Percentiles rank a stretch among this genome's conserved stretches.
These are phyloP conservation scores for Eupithecia exiguata DNA, from an alignment of 2,888 invertebrate species.

Conservation along the genomic window DNA sequence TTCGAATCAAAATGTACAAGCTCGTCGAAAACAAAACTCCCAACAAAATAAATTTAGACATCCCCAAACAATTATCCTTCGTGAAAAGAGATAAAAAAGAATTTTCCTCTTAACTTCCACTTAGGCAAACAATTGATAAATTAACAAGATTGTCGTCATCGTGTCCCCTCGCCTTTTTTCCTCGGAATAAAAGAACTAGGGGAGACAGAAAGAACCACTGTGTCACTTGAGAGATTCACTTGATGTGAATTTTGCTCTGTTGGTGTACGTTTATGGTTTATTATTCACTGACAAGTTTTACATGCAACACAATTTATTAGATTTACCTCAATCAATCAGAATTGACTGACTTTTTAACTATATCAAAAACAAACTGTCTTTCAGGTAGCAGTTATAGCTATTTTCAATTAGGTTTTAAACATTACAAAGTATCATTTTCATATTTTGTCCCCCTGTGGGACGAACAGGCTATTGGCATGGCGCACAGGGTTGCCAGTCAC, in stretches of 20 bases:
- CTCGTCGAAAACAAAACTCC: background rate
- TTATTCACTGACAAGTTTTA: background rate
- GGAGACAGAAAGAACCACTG: conserved; percentile 59
- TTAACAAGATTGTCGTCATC: conserved; percentile 74
- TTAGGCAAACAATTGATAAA: conserved; percentile 73
- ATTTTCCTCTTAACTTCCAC: conserved; percentile 56
- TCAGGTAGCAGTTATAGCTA: no score
- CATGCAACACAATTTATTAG: background rate
- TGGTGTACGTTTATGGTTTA: background rate
- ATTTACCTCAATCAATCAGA: background rate
- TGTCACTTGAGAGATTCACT: conserved; percentile 16
- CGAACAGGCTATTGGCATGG: background rate
- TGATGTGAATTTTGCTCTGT: background rate
- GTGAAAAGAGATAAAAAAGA: conserved; percentile 27
- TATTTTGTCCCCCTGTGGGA: background rate
- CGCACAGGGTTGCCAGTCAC: background rate
- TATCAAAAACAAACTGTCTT: background rate
- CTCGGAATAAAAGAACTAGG: conserved; percentile 64
- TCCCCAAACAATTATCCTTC: conserved; percentile 30
- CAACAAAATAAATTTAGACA: conserved; percentile 6
- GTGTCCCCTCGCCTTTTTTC: conserved; percentile 57
- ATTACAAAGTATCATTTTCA: no score
- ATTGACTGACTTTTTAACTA: background rate
- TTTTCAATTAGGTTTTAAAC: no score
- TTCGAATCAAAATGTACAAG: background rate